Conservation (phyloP, 2,797 vertebrate species). For the Mergus octosetaceus region DNA sequence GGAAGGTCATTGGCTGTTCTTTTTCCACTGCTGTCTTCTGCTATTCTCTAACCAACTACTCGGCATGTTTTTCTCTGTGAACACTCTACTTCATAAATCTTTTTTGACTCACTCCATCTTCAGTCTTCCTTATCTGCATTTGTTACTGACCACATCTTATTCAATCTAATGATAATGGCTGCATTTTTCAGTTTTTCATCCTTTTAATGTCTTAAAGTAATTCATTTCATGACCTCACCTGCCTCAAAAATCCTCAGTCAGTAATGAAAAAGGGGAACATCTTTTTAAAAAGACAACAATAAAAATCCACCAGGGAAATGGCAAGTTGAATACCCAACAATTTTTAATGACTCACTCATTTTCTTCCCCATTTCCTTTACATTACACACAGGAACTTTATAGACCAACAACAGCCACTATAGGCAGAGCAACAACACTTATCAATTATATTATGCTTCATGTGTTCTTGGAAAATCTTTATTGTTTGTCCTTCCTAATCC, state of each 20-base stretch:
- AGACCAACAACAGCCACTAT: conserved; percentile 18
- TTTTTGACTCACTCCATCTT: conserved; percentile 38
- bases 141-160: conserved; percentile 22
- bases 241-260: conserved; percentile 18
- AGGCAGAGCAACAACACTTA: conserved; percentile 24
- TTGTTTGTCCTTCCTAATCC: conserved; percentile 29
- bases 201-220: background rate
- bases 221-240: conserved; percentile 35
- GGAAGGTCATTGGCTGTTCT: background rate
- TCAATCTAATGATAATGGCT: conserved; percentile 27
- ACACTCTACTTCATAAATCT: conserved; percentile 13
- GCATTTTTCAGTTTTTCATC: conserved; percentile 31
- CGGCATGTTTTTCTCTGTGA: background rate
- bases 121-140: conserved; percentile 32
- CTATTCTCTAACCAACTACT: background rate
- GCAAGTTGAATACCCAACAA: conserved; percentile 13
- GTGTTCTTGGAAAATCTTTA: conserved; percentile 42
- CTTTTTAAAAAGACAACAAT: background rate
- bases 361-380: conserved; percentile 60
- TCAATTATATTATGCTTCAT: background rate
- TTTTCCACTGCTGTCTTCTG: background rate
- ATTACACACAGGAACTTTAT: conserved; percentile 20
- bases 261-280: conserved; percentile 13
- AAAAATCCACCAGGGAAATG: conserved; percentile 23
- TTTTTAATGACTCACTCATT: conserved; percentile 54